Conservation (phyloP, 1,140 invertebrate genomes). For the Solen grandis region DNA sequence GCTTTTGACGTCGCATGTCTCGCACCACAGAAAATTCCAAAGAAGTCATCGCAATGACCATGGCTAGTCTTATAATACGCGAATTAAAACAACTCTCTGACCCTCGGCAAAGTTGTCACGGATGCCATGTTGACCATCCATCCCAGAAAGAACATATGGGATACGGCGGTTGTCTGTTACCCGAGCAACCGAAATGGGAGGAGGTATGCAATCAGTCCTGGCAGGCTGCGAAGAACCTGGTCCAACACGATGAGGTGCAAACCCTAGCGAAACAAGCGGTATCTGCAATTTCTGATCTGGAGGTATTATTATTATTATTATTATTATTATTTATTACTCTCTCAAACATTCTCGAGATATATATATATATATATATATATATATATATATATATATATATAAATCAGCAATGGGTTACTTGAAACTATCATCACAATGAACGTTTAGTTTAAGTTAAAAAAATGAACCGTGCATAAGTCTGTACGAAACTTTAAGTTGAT, state of each 20-base stretch:
- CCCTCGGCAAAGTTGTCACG: not conserved
- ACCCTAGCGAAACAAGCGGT: not conserved
- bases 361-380: too few relatives aligned
- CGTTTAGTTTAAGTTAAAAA: too few relatives aligned
- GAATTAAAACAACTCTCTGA: constrained; percentile 1
- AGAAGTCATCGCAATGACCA: not conserved
- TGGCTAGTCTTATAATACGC: not conserved
- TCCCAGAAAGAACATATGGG: constrained; percentile 16
- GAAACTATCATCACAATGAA: too few relatives aligned
- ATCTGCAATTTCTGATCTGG: not conserved
- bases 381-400: too few relatives aligned
- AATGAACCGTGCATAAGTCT: too few relatives aligned
- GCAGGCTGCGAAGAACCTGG: not conserved
- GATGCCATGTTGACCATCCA: not conserved
- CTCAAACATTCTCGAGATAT: too few relatives aligned
- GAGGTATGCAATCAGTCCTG: not conserved
- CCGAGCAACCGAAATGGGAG: constrained; percentile 6
- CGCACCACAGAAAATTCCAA: not conserved
- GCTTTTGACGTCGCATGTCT: constrained; percentile 4
- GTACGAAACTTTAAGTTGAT: too few relatives aligned
- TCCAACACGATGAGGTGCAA: not conserved
- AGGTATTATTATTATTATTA: constrained; percentile 2
- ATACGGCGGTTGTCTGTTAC: not conserved
- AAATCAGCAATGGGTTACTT: too few relatives aligned
- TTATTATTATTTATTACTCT: not conserved